Conservation (phyloP, 1,140 invertebrate species). For the Samia ricini region DNA sequence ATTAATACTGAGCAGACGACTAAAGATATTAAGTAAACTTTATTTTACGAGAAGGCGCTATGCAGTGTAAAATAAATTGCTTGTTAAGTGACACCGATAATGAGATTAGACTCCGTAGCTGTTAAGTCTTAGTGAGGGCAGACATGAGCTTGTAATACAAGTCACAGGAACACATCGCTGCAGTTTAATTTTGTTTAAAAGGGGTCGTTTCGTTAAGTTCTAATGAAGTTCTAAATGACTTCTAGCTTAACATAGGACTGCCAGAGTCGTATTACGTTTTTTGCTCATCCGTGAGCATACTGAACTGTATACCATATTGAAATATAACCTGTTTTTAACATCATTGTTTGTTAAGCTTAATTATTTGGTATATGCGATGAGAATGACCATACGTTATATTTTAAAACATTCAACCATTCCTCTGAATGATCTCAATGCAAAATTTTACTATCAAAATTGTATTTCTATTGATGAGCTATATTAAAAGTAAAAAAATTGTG, state of each 20-base stretch:
- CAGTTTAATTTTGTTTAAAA: background rate
- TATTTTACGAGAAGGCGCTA: background rate
- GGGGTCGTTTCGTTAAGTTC: background rate
- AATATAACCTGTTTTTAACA: no score
- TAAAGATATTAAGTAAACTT: background rate
- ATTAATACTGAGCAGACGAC: background rate
- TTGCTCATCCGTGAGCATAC: no score
- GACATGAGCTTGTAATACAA: conserved; percentile 1
- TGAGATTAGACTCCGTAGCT: conserved; percentile 8
- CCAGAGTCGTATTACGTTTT: background rate
- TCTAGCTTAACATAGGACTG: background rate
- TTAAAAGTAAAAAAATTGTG: no score
- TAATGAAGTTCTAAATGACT: background rate
- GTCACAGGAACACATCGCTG: background rate
- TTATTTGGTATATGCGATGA: no score
- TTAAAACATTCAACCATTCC: no score
- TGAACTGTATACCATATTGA: no score
- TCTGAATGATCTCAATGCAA: no score
- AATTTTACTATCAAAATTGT: no score
- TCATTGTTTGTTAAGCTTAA: no score
- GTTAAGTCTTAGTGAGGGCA: background rate
- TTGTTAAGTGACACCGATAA: conserved; percentile 11
- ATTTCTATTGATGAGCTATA: no score
- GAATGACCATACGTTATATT: no score
- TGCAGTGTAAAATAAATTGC: conserved; percentile 3